A percentile compares a stretch with the other conserved stretches of the same genome.
These are phyloP conservation scores for Sitobion miscanthi DNA, from an alignment of 1,140 invertebrate genomes.

Conservation along the genomic window DNA sequence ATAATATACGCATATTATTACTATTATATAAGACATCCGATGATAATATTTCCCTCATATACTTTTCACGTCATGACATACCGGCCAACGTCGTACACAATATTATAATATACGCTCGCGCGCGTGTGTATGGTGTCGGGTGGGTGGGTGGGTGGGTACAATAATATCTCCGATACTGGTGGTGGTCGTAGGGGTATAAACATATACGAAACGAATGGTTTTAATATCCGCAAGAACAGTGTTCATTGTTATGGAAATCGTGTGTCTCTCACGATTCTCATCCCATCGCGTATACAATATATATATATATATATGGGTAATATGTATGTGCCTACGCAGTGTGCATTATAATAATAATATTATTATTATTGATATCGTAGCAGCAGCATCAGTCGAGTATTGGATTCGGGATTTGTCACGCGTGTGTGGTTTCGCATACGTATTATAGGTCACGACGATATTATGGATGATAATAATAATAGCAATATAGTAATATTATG, in stretches of 20 bases:
- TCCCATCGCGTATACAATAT: neutral
- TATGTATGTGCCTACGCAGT: neutral
- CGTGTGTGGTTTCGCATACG: neutral
- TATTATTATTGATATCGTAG: neutral
- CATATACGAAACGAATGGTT: conserved; percentile 5
- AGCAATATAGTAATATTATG: no score
- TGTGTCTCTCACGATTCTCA: neutral
- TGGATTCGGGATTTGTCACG: neutral
- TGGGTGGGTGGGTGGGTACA: neutral
- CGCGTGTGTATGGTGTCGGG: no score
- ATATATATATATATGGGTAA: no score
- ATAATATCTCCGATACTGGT: neutral
- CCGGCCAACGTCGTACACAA: neutral
- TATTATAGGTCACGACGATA: neutral
- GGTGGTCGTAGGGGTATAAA: no score
- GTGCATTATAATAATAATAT: neutral
- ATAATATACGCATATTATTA: conserved; percentile 20
- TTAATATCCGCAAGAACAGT: conserved; percentile 23
- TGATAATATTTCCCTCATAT: conserved; percentile 18
- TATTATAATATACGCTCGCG: no score
- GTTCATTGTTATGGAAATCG: conserved; percentile 44
- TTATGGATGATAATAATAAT: neutral
- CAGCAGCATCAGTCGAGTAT: neutral
- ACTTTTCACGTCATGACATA: neutral
- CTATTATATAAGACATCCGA: neutral